Evolutionary conservation across 2,797 vertebrate species (phyloP).

Genomic region (Coreius guichenoti): DNA sequence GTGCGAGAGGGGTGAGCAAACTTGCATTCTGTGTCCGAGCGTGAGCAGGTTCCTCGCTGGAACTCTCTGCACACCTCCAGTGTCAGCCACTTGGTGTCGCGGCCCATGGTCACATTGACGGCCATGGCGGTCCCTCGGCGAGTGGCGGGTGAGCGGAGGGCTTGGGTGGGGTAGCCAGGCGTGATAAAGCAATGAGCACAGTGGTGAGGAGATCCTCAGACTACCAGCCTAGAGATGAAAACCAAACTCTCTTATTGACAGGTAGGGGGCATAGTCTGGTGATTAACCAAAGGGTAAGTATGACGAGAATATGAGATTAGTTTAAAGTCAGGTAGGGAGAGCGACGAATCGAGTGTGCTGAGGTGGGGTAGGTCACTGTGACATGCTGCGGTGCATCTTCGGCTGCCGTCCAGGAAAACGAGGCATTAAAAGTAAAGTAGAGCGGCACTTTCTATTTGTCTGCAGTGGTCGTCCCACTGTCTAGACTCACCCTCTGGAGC

Average conservation of each 20-base stretch:
- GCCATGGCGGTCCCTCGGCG: slow-evolving; percentile 75
- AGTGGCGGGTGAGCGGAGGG: slow-evolving; percentile 21
- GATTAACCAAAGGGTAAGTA: slow-evolving; percentile 13
- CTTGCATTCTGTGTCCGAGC: slow-evolving; percentile 95
- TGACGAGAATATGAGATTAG: slow-evolving; percentile 17
- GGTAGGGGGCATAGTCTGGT: slow-evolving; percentile 45
- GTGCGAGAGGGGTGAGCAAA: slow-evolving; percentile 96
- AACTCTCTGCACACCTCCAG: slow-evolving; percentile 99
- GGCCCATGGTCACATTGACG: slow-evolving; percentile 92
- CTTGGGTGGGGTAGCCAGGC: slow-evolving; percentile 51
- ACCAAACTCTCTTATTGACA: slow-evolving; percentile 9
- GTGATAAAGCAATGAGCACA: slow-evolving; percentile 43
- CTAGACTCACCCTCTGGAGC: slow-evolving; percentile 31
- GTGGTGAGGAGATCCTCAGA: slow-evolving; percentile 12
- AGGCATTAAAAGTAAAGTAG: slow-evolving; percentile 54
- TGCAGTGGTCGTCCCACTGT: slow-evolving; percentile 44
- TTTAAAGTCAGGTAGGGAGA: slow-evolving; percentile 60
- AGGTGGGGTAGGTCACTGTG: slow-evolving; percentile 67
- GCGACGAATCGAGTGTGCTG: slow-evolving; percentile 71
- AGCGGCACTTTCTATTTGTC: slow-evolving; percentile 38
- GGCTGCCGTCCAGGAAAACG: slow-evolving; percentile 46
- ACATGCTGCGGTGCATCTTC: slow-evolving; percentile 66
- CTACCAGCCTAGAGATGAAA: slow-evolving; percentile 31
- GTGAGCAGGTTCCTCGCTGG: slow-evolving; percentile 96
- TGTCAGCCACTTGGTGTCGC: slow-evolving; percentile 99